Percentiles rank a stretch among this genome's conserved stretches.
phyloP scores from a whole-genome alignment of 2,113 vertebrate genomes.

The Arothron firmamentum region DNA sequence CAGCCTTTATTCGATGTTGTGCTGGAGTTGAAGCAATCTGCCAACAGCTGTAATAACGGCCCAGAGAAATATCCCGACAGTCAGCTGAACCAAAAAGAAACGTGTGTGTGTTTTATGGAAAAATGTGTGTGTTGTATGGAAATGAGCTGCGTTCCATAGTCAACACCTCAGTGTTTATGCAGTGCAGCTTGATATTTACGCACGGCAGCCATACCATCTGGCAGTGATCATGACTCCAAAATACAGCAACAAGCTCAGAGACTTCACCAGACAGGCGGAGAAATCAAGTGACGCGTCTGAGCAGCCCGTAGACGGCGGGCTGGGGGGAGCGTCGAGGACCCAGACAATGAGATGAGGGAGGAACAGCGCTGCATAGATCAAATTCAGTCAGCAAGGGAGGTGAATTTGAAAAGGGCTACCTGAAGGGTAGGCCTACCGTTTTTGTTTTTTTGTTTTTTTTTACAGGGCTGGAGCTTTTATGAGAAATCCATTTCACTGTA shows the following conservation, averaged over 20 bases:
- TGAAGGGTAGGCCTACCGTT: too few species aligned
- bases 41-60: not conserved
- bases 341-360: slow-evolving; percentile 9
- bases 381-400: not conserved
- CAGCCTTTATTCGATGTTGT: too few species aligned
- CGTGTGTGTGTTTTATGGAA: slow-evolving; percentile 9
- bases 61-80: not conserved
- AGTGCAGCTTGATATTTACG: slow-evolving; percentile 66
- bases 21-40: too few species aligned
- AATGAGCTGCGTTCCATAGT: slow-evolving; percentile 47
- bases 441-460: too few species aligned
- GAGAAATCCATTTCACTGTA: not conserved
- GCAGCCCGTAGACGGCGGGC: slow-evolving; percentile 37
- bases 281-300: slow-evolving; percentile 29
- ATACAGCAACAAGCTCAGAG: slow-evolving; percentile 56
- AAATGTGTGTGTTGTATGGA: slow-evolving; percentile 43
- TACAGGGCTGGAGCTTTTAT: too few species aligned
- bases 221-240: slow-evolving; percentile 58
- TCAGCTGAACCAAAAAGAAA: not conserved
- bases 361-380: slow-evolving; percentile 1
- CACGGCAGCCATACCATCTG: slow-evolving; percentile 55
- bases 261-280: slow-evolving; percentile 23
- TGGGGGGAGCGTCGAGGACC: slow-evolving; percentile 25
- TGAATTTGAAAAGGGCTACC: too few species aligned
- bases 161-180: slow-evolving; percentile 56